phyloP scores from a whole-genome alignment of 2,888 invertebrate genomes.

The Epinotia demarniana region DNA sequence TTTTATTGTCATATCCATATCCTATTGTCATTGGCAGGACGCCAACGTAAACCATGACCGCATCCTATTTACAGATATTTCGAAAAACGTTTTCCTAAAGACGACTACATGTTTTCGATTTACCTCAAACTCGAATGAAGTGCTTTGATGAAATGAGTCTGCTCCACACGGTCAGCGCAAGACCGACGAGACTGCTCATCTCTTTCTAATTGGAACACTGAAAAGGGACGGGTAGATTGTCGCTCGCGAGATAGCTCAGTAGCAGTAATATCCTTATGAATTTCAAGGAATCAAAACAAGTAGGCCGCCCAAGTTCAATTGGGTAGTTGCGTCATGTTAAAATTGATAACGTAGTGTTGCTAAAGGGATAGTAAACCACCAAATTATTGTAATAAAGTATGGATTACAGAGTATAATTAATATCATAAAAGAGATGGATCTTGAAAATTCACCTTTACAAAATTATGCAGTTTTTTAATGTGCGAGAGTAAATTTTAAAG shows the following conservation, averaged over 20 bases:
- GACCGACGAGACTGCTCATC: neutral
- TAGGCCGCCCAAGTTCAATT: constrained; percentile 53
- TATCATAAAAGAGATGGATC: too few species aligned
- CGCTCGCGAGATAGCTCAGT: too few species aligned
- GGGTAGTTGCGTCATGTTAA: too few species aligned
- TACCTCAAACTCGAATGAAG: neutral
- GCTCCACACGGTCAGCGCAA: neutral
- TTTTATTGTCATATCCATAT: constrained; percentile 10
- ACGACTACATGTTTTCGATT: neutral
- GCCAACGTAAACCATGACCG: neutral
- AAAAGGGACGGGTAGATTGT: neutral
- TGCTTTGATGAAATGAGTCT: neutral
- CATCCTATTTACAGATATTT: constrained; percentile 12
- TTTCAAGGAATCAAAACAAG: constrained; percentile 5
- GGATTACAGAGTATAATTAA: too few species aligned
- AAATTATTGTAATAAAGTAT: too few species aligned
- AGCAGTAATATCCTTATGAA: neutral
- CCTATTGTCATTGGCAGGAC: constrained; percentile 1
- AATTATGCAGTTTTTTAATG: too few species aligned
- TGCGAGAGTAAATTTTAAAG: too few species aligned
- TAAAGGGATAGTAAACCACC: too few species aligned
- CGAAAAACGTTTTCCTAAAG: neutral
- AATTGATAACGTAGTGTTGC: too few species aligned
- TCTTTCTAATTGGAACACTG: neutral
- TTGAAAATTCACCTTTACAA: too few species aligned